Conservation (phyloP, 2,888 invertebrate species). For the Schrankia costaestrigalis region DNA sequence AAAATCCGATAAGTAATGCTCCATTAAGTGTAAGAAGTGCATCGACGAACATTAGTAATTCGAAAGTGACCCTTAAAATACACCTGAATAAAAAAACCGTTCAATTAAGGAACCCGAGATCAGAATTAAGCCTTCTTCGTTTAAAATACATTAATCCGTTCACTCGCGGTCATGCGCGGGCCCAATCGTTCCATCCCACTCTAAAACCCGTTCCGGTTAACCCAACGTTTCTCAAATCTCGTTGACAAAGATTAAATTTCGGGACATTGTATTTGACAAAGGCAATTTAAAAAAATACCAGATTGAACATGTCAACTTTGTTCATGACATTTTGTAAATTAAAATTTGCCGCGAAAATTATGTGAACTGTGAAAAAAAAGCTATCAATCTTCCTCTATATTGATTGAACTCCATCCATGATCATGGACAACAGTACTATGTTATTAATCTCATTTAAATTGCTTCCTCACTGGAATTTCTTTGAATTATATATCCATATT, state of each 20-base stretch:
- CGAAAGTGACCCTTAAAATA: conserved; percentile 27
- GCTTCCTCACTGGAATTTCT: conserved; percentile 31
- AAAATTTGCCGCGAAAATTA: conserved; percentile 42
- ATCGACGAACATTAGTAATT: conserved; percentile 21
- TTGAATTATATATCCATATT: conserved; percentile 38
- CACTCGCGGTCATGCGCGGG: conserved; percentile 74
- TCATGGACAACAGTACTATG: conserved; percentile 22
- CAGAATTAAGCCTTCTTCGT: conserved; percentile 79
- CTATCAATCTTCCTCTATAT: conserved; percentile 43
- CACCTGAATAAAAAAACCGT: conserved; percentile 47
- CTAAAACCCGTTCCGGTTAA: conserved; percentile 69
- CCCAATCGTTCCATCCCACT: conserved; percentile 56
- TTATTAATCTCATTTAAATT: conserved; percentile 32
- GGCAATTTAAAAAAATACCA: conserved; percentile 37
- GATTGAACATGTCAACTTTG: conserved; percentile 48
- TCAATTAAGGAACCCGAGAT: conserved; percentile 70
- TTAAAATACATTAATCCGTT: conserved; percentile 80
- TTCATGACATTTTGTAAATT: conserved; percentile 61
- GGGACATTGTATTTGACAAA: conserved; percentile 48
- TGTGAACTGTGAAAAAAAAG: conserved; percentile 37
- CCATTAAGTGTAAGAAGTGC: conserved; percentile 7
- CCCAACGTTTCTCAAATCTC: conserved; percentile 55
- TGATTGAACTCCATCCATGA: conserved; percentile 35
- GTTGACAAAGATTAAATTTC: conserved; percentile 63
- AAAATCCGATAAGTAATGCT: conserved; percentile 11